A percentile compares a stretch with the other conserved stretches of the same genome.
Evolutionary conservation across 2,888 invertebrate species (phyloP).

Genomic region (Cheilosia urbana): DNA sequence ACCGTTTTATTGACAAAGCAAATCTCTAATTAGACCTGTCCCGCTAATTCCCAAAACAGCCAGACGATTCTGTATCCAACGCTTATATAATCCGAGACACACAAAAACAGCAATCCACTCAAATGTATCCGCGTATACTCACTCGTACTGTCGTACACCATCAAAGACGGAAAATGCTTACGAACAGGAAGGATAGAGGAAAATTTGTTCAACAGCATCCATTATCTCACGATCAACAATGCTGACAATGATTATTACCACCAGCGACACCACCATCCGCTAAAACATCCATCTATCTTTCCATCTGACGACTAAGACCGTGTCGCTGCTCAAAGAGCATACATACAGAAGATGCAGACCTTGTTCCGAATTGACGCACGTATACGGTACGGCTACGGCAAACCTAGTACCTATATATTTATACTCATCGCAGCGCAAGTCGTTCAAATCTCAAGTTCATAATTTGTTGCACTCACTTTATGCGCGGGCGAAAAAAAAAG

Average conservation of each 20-base stretch:
- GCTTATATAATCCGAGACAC: background rate
- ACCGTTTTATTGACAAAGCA: constrained; percentile 5
- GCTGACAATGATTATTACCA: constrained; percentile 66
- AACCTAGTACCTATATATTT: background rate
- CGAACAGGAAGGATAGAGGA: constrained; percentile 37
- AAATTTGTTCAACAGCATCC: constrained; percentile 57
- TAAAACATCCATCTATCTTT: constrained; percentile 19
- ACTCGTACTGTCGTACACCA: background rate
- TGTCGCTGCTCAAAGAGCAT: background rate
- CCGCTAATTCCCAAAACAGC: background rate
- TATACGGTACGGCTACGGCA: background rate
- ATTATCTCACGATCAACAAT: constrained; percentile 54
- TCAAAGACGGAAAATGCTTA: constrained; percentile 2
- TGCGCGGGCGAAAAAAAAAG: background rate
- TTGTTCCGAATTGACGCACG: constrained; percentile 58
- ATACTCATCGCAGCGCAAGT: constrained; percentile 13
- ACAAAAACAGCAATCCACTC: constrained; percentile 24
- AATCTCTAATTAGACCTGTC: background rate
- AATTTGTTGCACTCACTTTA: constrained; percentile 63
- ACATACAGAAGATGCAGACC: constrained; percentile 18
- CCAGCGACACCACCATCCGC: constrained; percentile 18
- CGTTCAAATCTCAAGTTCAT: constrained; percentile 57
- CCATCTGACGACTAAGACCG: background rate
- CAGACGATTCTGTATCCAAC: background rate
- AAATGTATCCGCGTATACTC: background rate